Evolutionary conservation across 2,888 invertebrate genomes (phyloP), one percentile per base, ranked within the genome.

Genomic region (Empis livida): DNA sequence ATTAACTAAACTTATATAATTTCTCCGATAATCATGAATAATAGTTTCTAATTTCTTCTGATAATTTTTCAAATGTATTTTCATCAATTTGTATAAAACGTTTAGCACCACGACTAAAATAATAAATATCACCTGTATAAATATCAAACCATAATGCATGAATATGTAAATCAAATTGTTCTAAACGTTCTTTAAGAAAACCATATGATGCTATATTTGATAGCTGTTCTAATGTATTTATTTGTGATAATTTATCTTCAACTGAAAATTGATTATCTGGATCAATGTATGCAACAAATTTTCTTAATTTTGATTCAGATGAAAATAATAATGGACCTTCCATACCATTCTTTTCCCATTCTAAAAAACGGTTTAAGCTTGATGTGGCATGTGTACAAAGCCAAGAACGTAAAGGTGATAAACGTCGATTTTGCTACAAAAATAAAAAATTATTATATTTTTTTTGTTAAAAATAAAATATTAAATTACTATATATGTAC

Each of bases 131-230:
- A 0, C 94, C 96, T 0, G 92, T 91, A 64, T 94, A 94, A 64
- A 97, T 91, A 65, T 96, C 96, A 65, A 96, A 95, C 96, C 96
- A 97, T 37, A 97, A 72, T 0, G 95, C 96, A 61, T 92, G 93
- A 54, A 95, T 84, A 59, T 89, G 88, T 39, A 93, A 73, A 62
- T 90, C 80, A 57, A 89, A 84, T 40, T 77, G 78, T 63, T 87
- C 82, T 14, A 95, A 71, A 2, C 89, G 79, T 52, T 80, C 80
- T 60, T 86, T 86, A 35, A 95, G 71, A 71, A 94, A 92, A 38
- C 90, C 88, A 63, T 95, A 93, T 13, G 91, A 92, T 3, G 92
- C 88, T 42, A 95, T 80, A 65, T 95, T 93, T 65, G 93, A 89
- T 53, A 94, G 70, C 67, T 95, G 94, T 62, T 93, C 89, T 37